Conservation (phyloP, 1,140 invertebrate species). For the Rhagoletis pomonella region DNA sequence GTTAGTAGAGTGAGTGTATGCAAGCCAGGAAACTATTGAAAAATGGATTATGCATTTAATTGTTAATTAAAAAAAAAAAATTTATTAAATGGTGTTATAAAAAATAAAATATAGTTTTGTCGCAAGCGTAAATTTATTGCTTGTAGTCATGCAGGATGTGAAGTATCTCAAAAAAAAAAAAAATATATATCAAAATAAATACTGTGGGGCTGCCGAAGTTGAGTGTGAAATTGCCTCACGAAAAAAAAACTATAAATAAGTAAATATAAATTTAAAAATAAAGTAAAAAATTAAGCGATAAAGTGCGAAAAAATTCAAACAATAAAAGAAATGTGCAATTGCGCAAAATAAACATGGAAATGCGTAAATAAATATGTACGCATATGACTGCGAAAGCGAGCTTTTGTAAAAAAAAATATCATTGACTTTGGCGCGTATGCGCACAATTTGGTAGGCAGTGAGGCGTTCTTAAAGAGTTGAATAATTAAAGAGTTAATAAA, state of each 20-base stretch:
- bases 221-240: not conserved
- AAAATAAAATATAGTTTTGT: too few species aligned
- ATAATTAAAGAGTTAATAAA: conserved; percentile 40
- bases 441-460: conserved; percentile 34
- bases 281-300: not conserved
- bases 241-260: not conserved
- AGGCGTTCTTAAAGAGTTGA: not conserved
- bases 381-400: not conserved
- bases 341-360: not conserved
- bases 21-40: too few species aligned
- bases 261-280: not conserved
- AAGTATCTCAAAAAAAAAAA: too few species aligned
- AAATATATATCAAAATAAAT: too few species aligned
- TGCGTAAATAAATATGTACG: not conserved
- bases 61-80: too few species aligned
- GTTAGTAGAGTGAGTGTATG: too few species aligned
- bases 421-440: conserved; percentile 13
- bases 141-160: too few species aligned
- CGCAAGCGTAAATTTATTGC: too few species aligned
- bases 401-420: not conserved
- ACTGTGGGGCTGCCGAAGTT: too few species aligned
- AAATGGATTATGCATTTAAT: too few species aligned
- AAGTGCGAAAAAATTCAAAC: not conserved
- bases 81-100: too few species aligned
- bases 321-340: not conserved